Percentiles rank a stretch among this genome's conserved stretches.
Evolutionary conservation across 2,797 vertebrate genomes (phyloP).

Genomic region (Hipposideros larvatus): DNA sequence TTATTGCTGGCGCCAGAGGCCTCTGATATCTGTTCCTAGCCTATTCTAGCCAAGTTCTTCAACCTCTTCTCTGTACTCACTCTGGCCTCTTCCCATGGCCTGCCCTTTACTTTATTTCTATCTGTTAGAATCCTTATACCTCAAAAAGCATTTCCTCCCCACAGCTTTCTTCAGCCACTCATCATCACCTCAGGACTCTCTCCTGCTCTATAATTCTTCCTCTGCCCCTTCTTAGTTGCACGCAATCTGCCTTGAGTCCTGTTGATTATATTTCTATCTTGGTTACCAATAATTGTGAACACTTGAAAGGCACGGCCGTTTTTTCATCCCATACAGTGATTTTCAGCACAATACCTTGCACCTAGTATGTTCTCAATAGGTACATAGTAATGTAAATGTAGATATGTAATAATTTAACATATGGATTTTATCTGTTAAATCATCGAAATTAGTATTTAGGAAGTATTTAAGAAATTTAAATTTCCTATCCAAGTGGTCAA

Average conservation of each 20-base stretch:
- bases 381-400: neutral
- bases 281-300: neutral
- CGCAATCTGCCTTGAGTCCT: neutral
- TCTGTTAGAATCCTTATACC: neutral
- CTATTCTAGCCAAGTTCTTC: slow-evolving; percentile 9
- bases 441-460: neutral
- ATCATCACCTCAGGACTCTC: neutral
- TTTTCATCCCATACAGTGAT: neutral
- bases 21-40: neutral
- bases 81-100: neutral
- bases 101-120: neutral
- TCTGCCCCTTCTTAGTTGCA: neutral
- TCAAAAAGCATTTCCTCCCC: neutral
- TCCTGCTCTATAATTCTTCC: neutral
- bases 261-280: neutral
- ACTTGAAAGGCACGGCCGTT: neutral
- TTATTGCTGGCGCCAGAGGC: neutral
- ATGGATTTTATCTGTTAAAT: neutral
- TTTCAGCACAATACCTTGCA: neutral
- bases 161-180: neutral
- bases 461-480: neutral
- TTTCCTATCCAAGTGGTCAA: slow-evolving; percentile 28
- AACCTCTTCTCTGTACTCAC: neutral
- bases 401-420: neutral
- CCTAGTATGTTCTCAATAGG: neutral